Base-by-base conservation (phyloP, 2,113 vertebrate species). In the Rhinolophus ferrumequinum region DNA sequence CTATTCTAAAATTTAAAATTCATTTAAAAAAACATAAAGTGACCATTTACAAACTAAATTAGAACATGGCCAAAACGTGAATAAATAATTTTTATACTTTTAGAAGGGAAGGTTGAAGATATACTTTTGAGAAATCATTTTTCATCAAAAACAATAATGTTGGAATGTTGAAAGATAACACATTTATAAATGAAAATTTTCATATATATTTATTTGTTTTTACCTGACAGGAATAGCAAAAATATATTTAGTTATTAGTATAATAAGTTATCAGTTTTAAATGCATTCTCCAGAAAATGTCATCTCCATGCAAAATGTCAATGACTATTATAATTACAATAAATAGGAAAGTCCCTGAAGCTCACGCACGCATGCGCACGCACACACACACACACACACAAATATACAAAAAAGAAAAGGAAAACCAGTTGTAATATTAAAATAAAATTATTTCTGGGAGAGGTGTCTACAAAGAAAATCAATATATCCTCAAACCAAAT, bases 211-310 rank as follows among this genome's bases (percentile, higher is more conserved):
- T 13, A 76, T 79, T 94, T 87, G 66, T 81, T 88, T 94, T 86
- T 75, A 87, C 28, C 35, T 95, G 72, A 85, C 1, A 94, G 10
- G 4, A 92, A 88, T 22, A 94, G 30, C 28, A 96, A 94, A 96
- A 96, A 73, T 83, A 58, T 66, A 92, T 64, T 82, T 85, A 87
- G 33, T 77, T 81, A 76, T 92, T 76, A 62, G 7, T 50, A 91
- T 41, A 64, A 62, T 91, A 92, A 89, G 66, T 93, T 91, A 62
- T 66, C 35, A 94, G 6, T 89, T 90, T 89, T 75, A 85, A 95
- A 76, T 52, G 1, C 47, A 80, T 80, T 93, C 67, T 89, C 87
- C 50, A 87, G 38, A 95, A 97, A 83, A 89, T 58, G 38, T 33
- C 41, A 84, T 66, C 19, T 77, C 15, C 6, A 62, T 73, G 52